Percentiles rank a stretch among this genome's conserved stretches.
phyloP scores from a whole-genome alignment of 2,888 invertebrate species.

The Mimas tiliae region DNA sequence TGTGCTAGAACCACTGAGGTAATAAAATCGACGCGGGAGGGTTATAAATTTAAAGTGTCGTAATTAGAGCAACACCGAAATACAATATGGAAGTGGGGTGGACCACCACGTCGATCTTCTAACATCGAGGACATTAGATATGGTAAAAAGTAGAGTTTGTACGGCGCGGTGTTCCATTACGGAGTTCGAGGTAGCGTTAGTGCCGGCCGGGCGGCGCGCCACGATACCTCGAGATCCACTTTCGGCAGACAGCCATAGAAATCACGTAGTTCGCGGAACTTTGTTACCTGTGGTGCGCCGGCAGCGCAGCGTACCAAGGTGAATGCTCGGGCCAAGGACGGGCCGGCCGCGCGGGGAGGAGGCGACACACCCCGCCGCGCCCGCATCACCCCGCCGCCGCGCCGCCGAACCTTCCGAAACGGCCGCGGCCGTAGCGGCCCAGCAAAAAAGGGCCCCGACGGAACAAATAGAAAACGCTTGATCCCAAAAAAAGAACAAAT shows the following conservation, averaged over 20 bases:
- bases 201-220: conserved; percentile 57
- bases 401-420: conserved; percentile 75
- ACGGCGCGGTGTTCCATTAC: conserved; percentile 67
- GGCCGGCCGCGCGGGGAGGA: conserved; percentile 65
- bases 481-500: conserved; percentile 68
- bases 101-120: conserved; percentile 70
- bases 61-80: conserved; percentile 57
- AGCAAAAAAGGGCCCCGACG: conserved; percentile 81
- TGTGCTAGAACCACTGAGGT: conserved; percentile 42
- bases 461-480: conserved; percentile 81
- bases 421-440: conserved; percentile 63
- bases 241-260: conserved; percentile 81
- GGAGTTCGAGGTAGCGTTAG: conserved; percentile 69
- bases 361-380: conserved; percentile 37
- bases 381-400: conserved; percentile 56
- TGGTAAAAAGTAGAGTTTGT: conserved; percentile 53
- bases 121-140: conserved; percentile 51
- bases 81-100: conserved; percentile 44
- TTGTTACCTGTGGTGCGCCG: conserved; percentile 81
- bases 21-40: conserved; percentile 66
- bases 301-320: conserved; percentile 82
- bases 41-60: conserved; percentile 49
- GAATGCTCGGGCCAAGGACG: conserved; percentile 85
- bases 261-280: conserved; percentile 84
- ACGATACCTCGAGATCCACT: conserved; percentile 70